Base-by-base conservation (phyloP, 2,113 vertebrate species). In the Solea solea region DNA sequence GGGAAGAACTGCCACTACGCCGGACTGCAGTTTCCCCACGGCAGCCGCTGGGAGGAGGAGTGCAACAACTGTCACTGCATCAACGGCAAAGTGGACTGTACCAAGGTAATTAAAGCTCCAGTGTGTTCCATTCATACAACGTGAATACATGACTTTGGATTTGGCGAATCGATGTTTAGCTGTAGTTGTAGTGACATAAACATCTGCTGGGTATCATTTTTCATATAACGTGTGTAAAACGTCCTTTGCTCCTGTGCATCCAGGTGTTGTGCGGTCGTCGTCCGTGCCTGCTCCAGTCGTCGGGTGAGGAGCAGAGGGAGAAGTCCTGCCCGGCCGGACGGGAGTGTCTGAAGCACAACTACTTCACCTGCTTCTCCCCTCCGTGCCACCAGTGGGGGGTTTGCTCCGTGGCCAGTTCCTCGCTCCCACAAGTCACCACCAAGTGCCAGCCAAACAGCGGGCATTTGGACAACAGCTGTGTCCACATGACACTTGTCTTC, bases 241-340 rank as follows among this genome's bases (percentile, higher is more conserved):
- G n/a, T 14, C n/a, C 15, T 44, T 56, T 34, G 11, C 41, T 51
- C 16, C 8, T 63, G 14, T 80, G 62, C 34, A 44, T 1, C 51
- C 88, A 99, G 97, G 96, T 98, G 63, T 93, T 97, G 92, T 98
- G 97, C 42, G 96, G 97, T 12, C 91, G 88, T 50, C 95, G 93
- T 55, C 95, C 95, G 2, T 99, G 97, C 65, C 90, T 92, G 52
- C 89, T 97, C 66, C 82, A 62, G 12, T 65, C 78, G 2, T 63
- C 79, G 0, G 90, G 72, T 16, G 76, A 41, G 74, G 83, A 85
- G 1, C 69, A 46, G 42, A 68, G 41, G 8, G 55, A 1, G 45
- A 74, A 76, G 48, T 46, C 91, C 56, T 98, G 97, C 82, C 95
- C 97, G 0, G 89, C 84, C 0, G 95, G 95, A 71, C 95, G 92